Evolutionary conservation across 2,113 vertebrate genomes (phyloP), one percentile per base, ranked within the genome.

Genomic region (Oryzias javanicus): DNA sequence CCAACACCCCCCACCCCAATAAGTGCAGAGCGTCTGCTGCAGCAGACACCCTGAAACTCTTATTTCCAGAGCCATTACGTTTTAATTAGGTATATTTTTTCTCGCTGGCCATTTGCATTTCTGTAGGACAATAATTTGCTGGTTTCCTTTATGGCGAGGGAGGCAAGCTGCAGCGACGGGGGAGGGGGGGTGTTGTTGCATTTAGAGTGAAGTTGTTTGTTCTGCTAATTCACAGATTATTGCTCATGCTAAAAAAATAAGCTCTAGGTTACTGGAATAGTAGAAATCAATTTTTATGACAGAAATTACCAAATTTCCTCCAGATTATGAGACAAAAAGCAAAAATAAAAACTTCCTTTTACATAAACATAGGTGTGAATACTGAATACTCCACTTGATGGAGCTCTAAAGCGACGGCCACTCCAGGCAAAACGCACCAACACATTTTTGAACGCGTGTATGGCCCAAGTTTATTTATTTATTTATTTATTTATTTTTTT

Each of bases 1-100:
- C 24, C 60, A 66, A 70, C 46, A 20, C 56, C 27, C 17, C 35
- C 16, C 42, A 35, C 20, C 19, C 19, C 35, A 35, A 3, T 24
- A 1, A 42, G 53, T 8, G 54, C 51, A 4, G 14, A 49, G 13
- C 42, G 8, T n/a, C 45, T 19, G 17, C 56, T 35, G 46, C 18
- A 16, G 45, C 25, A 18, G 16, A 18, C n/a, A 25, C 19, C 12
- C 44, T 10, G 56, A 47, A 14, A 49, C 12, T 7, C 3, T 40
- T 48, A 59, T 49, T 59, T 59, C 16, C 46, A 16, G 5, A 14
- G 22, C 13, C 10, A 27, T 46, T 58, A 24, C 18, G 16, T 14
- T 14, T 57, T 41, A 49, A 60, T 46, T 41, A 24, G 46, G 49
- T 41, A 40, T 1, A 49, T 22, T 15, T 60, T 25, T 24, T 44